Base-by-base conservation (phyloP, 2,888 invertebrate species). In the Sialis lutaria region DNA sequence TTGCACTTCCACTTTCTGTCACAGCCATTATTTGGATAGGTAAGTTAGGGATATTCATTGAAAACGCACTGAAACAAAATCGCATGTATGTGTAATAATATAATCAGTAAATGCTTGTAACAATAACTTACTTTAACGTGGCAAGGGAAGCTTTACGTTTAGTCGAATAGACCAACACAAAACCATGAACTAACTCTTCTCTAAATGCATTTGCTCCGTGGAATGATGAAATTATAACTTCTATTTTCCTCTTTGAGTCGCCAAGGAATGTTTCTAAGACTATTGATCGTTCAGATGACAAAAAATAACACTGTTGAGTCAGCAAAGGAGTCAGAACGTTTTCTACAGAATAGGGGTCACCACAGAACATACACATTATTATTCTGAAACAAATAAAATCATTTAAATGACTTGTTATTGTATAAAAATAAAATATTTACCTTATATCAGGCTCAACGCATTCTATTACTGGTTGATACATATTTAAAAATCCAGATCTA, bases 291-390 rank as follows among this genome's bases (percentile, higher is more conserved):
- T 90, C 87, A 1, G 86, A 85, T 42, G 86, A 83, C 49, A 88
- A 72, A 64, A 85, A 84, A 64, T 88, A 89, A 52, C 87, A 84
- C 54, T 87, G 86, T 61, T 92, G 90, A 57, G 82, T 78, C 48
- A 95, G 70, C 50, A 96, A 68, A 1, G 95, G 93, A 10, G 82
- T 82, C 48, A 96, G 70, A 47, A 93, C 87, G 50, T 87, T 83
- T 63, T 92, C 92, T 41, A 90, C 82, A 0, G 87, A 84, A 62
- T 82, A 93, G 1, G 90, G 88, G 65, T 96, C 95, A 46, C 92
- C 93, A 66, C 96, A 96, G 66, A 93, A 91, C 80, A 93, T 84
- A 65, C 92, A 93, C 75, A 96, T 86, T 63, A 87, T 86, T 64
- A 92, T 87, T 57, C 91, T 82, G 67, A 52, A 60, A 67, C 59